A percentile compares a stretch with the other conserved stretches of the same genome.
These are phyloP conservation scores for Chorisops tibialis DNA, from an alignment of 2,888 invertebrate genomes.

Conservation along the genomic window DNA sequence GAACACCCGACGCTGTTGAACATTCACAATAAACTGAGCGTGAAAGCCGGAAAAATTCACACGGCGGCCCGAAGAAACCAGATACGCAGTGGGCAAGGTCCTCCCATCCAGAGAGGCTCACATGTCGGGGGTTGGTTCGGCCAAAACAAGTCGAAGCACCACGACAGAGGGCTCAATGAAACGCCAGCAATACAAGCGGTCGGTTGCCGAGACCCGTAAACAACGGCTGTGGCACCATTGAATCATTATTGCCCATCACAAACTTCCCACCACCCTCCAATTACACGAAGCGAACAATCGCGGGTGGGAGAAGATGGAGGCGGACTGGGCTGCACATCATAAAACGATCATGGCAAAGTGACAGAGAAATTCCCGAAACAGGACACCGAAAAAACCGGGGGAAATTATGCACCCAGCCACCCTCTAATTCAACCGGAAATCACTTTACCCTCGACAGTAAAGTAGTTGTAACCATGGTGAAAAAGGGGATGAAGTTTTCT, in stretches of 20 bases:
- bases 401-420: conserved; percentile 20
- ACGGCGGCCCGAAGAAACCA: too few species aligned
- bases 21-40: conserved; percentile 36
- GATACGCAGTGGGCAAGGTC: too few species aligned
- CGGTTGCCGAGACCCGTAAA: conserved; percentile 1
- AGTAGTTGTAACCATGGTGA: conserved; percentile 32
- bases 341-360: conserved; percentile 15
- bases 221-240: conserved; percentile 13
- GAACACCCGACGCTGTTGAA: conserved; percentile 32
- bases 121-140: too few species aligned
- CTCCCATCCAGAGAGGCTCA: too few species aligned
- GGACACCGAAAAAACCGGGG: conserved; percentile 3
- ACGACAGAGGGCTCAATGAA: too few species aligned
- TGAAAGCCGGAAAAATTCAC: conserved; percentile 13
- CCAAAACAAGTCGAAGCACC: too few species aligned
- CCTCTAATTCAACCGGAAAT: conserved; percentile 24
- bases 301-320: too few species aligned
- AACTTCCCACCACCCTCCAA: not conserved
- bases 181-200: too few species aligned
- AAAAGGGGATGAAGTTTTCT: conserved; percentile 11
- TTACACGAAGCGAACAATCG: too few species aligned
- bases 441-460: conserved; percentile 18
- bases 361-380: not conserved
- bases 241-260: conserved; percentile 18
- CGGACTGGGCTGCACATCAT: conserved; percentile 17